These are phyloP conservation scores for Onychostruthus taczanowskii DNA, from an alignment of 2,113 vertebrate species.

Conservation along the genomic window DNA sequence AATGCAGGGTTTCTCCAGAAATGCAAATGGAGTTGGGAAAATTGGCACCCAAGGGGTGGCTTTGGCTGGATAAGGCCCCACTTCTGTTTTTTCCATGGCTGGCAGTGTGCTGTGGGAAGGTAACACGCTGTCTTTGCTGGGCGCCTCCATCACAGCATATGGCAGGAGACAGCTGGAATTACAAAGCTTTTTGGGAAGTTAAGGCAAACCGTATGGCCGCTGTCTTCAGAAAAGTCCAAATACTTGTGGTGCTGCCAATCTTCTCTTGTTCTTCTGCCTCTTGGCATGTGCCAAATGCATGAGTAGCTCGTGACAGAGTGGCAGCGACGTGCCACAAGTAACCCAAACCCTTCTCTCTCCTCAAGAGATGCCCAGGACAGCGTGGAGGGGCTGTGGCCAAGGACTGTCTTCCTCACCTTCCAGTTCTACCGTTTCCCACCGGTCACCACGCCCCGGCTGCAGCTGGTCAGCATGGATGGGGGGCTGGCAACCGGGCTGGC, in stretches of 20 bases:
- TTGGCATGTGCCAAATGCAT: neutral
- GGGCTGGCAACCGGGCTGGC: neutral
- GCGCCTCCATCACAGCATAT: neutral
- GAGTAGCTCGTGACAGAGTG: neutral
- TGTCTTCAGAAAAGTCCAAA: constrained; percentile 28
- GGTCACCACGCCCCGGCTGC: constrained; percentile 79
- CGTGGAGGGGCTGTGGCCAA: constrained; percentile 68
- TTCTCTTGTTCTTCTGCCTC: neutral
- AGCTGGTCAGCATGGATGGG: constrained; percentile 65
- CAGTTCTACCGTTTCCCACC: constrained; percentile 93
- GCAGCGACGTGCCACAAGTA: accelerated
- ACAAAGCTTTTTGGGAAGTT: constrained; percentile 37
- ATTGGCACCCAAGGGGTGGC: neutral
- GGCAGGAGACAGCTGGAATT: constrained; percentile 49
- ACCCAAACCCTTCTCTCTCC: neutral
- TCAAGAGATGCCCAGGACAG: constrained; percentile 69
- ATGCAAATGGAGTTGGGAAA: neutral
- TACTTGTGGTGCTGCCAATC: neutral
- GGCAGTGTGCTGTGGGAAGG: neutral
- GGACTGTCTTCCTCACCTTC: constrained; percentile 88
- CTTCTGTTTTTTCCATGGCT: neutral
- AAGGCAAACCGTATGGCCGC: constrained; percentile 2
- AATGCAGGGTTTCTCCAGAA: neutral
- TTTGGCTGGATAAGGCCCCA: neutral
- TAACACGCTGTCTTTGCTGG: neutral